A percentile compares a stretch with the other conserved stretches of the same genome.
Evolutionary conservation across 2,888 invertebrate species (phyloP).

Genomic region (Aphelenchoides bicaudatus): DNA sequence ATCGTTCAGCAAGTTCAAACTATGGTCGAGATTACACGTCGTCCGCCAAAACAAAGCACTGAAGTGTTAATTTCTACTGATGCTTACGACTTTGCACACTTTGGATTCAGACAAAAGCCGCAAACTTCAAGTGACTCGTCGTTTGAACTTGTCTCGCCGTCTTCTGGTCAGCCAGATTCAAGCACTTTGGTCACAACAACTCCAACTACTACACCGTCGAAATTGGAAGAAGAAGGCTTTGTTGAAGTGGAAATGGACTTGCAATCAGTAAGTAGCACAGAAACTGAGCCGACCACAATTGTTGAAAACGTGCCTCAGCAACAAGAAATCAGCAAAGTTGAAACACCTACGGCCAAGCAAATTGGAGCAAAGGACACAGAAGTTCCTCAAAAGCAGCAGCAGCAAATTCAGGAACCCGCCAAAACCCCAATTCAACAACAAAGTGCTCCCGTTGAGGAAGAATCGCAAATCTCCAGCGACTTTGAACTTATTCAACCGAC

Average conservation of each 20-base stretch:
- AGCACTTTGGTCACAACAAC: background rate
- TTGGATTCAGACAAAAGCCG: background rate
- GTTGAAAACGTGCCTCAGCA: background rate
- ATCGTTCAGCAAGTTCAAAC: conserved; percentile 3
- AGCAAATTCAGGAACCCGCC: conserved; percentile 3
- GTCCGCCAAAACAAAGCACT: no score
- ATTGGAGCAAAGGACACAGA: background rate
- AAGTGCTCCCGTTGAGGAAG: no score
- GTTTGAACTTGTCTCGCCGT: conserved; percentile 3
- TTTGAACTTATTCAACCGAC: background rate
- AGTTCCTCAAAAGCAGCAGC: conserved; percentile 2
- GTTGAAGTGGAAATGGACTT: conserved; percentile 7
- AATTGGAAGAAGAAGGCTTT: background rate
- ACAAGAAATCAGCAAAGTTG: background rate
- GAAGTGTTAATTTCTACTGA: no score
- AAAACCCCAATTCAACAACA: background rate
- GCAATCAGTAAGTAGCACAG: background rate
- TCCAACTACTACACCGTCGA: background rate
- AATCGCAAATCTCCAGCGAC: background rate
- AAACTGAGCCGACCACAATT: conserved; percentile 6
- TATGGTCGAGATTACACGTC: no score
- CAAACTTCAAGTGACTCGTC: conserved; percentile 3
- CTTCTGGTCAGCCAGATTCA: background rate
- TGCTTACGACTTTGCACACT: no score
- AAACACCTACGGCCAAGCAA: background rate